Evolutionary conservation across 2,888 invertebrate species (phyloP), one percentile per base, ranked within the genome.

Genomic region (Diploptera punctata): DNA sequence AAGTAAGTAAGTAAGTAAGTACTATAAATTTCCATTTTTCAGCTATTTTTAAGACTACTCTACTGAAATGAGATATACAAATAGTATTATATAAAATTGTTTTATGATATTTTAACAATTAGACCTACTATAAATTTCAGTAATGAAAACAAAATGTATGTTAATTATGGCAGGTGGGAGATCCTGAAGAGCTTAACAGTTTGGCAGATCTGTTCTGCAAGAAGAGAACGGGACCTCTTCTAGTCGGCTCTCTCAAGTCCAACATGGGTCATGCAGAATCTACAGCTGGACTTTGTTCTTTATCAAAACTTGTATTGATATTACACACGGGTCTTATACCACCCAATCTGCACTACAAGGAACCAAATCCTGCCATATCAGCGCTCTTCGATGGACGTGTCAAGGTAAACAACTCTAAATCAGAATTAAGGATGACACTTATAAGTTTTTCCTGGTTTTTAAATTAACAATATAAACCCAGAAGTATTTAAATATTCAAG

Each of bases 241-340:
- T 97, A 54, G 90, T 99, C 79, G 99, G 99, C 19, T 98, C 98
- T 0, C 95, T 98, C 0, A 99, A 99, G 83, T 97, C 97, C 21
- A 99, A 99, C 84, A 98, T 99, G 97, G 99, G 99, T 1, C 99
- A 99, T 82, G 92, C 98, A 3, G 99, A 99, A 84, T 95, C 98
- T 0, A 93, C 93, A 1, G 94, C 95, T 54, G 97, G 97, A 26
- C 86, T 98, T 24, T 95, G 96, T 80, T 93, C 97, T 1, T 86
- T 98, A 76, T 95, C 95, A 10, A 98, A 98, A 84, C 88, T 97
- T 69, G 82, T 98, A 26, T 90, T 99, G 73, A 94, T 98, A n/a
- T 97, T 99, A 94, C 96, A 99, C 84, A 84, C 88, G 69, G 94
- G 95, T 38, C 82, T 91, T 38, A 93, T 99, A 77, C 98, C 99